These are phyloP conservation scores for Stenopsyche tienmushanensis DNA, from an alignment of 1,140 invertebrate species.

Conservation along the genomic window DNA sequence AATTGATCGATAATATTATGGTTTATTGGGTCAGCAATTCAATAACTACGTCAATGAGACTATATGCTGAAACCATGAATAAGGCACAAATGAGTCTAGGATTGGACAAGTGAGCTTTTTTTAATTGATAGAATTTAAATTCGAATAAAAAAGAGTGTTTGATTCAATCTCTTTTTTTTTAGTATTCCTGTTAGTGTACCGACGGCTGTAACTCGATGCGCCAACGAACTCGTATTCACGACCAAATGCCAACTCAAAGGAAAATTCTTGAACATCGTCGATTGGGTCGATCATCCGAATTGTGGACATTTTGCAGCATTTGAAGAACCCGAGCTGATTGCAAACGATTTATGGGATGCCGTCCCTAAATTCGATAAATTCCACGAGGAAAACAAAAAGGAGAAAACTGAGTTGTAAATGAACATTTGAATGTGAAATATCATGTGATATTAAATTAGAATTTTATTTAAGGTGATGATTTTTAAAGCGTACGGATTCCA, in stretches of 20 bases:
- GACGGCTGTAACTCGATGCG: conserved; percentile 57
- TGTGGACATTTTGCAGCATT: conserved; percentile 87
- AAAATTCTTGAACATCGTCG: conserved; percentile 64
- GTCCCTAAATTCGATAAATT: conserved; percentile 43
- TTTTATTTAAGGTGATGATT: too few relatives aligned
- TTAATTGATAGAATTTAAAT: too few relatives aligned
- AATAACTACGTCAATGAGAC: conserved; percentile 66
- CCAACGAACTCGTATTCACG: conserved; percentile 60
- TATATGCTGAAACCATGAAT: conserved; percentile 63
- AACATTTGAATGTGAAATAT: too few relatives aligned
- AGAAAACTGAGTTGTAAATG: neutral
- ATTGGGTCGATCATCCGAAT: conserved; percentile 58
- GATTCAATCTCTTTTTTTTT: conserved; percentile 29
- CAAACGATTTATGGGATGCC: conserved; percentile 59
- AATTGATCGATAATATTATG: conserved; percentile 74
- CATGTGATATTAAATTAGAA: too few relatives aligned
- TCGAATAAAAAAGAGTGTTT: too few relatives aligned
- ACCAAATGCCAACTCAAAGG: conserved; percentile 60
- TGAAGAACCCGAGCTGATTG: conserved; percentile 69
- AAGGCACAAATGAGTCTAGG: conserved; percentile 44
- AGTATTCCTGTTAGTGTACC: conserved; percentile 55
- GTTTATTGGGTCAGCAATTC: conserved; percentile 73
- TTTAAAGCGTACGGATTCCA: too few relatives aligned
- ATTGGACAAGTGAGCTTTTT: conserved; percentile 53
- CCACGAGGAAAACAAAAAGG: neutral